Base-by-base conservation (phyloP, 2,113 vertebrate genomes). In the Gallinago jamesoni region DNA sequence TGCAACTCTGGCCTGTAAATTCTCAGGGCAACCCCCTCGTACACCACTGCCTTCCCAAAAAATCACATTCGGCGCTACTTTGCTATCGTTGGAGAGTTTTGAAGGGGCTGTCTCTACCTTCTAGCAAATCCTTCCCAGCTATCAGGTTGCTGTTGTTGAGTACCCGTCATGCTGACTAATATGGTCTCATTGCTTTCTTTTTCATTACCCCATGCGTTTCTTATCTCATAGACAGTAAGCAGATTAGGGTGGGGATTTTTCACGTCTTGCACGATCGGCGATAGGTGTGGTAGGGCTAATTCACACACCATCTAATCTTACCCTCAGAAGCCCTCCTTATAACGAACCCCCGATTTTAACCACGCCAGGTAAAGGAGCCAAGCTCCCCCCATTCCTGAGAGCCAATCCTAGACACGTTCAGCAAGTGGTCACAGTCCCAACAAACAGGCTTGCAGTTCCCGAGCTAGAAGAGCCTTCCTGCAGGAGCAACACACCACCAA, bases 191-290 rank as follows among this genome's bases (percentile, higher is more conserved):
- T 84, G 53, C 62, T 94, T 89, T 66, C 73, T 94, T 89, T 84
- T 84, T 73, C 77, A 89, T 89, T 84, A 75, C 47, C 30, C 35
- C 53, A 52, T 45, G 60, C 0, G 0, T 89, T 96, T 87, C 69
- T 84, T 89, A 82, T 57, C 78, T 90, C 33, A 59, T 68, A 76
- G 69, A 55, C 23, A 62, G 62, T 87, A 87, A 94, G n/a, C 48
- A 95, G 89, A 89, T 69, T 68, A 92, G 30, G 57, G 39, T 24
- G 21, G 11, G 50, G 80, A 87, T 92, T 95, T 94, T 89, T 77
- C 87, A 89, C 39, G 69, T 23, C 30, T 87, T 87, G 73, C 48
- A 82, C 1, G 4, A 37, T 18, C 25, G 30, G 53, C 3, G 14
- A 64, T 68, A 75, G 1, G 0, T 20, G 30, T 37, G 23, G 30